Evolutionary conservation across 2,888 invertebrate genomes (phyloP).

Genomic region (Plemyria rubiginata): DNA sequence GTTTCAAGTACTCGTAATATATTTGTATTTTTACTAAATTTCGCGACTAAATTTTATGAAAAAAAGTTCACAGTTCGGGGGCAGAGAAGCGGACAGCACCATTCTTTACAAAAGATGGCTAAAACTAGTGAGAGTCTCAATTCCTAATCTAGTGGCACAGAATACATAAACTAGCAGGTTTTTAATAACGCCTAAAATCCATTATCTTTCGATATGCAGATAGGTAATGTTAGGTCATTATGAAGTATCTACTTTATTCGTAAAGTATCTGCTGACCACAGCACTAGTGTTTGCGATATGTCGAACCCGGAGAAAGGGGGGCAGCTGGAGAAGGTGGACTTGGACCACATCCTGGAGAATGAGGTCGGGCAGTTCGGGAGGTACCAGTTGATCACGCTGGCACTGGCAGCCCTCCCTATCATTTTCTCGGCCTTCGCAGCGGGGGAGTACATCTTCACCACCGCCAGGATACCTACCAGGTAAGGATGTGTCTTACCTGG

Average conservation of each 20-base stretch:
- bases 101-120: too few species aligned
- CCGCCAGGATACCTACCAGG: slow-evolving; percentile 74
- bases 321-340: slow-evolving; percentile 52
- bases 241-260: slow-evolving; percentile 11
- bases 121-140: too few species aligned
- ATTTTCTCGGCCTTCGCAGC: slow-evolving; percentile 76
- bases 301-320: slow-evolving; percentile 53
- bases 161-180: neutral
- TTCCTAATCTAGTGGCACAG: neutral
- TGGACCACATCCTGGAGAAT: slow-evolving; percentile 68
- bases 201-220: slow-evolving; percentile 10
- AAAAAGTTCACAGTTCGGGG: too few species aligned
- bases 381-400: slow-evolving; percentile 69
- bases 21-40: too few species aligned
- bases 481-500: slow-evolving; percentile 32
- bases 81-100: too few species aligned
- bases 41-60: too few species aligned
- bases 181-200: neutral
- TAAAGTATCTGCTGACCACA: slow-evolving; percentile 15
- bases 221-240: neutral
- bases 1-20: too few species aligned
- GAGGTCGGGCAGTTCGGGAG: slow-evolving; percentile 75
- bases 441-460: slow-evolving; percentile 77
- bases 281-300: slow-evolving; percentile 42
- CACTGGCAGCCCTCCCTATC: slow-evolving; percentile 69